A percentile compares a stretch with the other conserved stretches of the same genome.
phyloP scores from a whole-genome alignment of 2,888 invertebrate genomes.

The Euplagia quadripunctaria region DNA sequence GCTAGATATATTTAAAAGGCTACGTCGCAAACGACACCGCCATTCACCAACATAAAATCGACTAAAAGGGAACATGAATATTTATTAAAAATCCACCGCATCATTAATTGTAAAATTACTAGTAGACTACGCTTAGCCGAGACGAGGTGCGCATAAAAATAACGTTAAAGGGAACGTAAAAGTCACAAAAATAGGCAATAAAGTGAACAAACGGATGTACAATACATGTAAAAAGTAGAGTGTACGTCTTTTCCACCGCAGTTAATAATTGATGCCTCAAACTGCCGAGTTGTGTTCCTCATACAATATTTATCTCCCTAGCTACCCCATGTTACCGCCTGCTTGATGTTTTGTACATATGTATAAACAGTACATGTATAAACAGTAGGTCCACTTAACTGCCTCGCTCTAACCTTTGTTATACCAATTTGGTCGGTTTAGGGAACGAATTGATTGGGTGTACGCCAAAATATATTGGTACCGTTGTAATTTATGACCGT shows the following conservation, averaged over 20 bases:
- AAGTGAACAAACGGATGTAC: conserved; percentile 72
- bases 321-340: conserved; percentile 83
- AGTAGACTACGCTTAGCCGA: conserved; percentile 49
- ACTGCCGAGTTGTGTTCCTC: conserved; percentile 87
- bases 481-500: conserved; percentile 42
- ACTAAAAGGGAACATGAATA: conserved; percentile 26
- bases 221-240: conserved; percentile 82
- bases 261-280: conserved; percentile 85
- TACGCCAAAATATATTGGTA: conserved; percentile 53
- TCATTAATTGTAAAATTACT: conserved; percentile 52
- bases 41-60: conserved; percentile 18
- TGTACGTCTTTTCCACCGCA: conserved; percentile 77
- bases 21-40: background rate
- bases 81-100: conserved; percentile 27
- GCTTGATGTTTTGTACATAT: conserved; percentile 64
- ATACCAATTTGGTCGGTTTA: conserved; percentile 60
- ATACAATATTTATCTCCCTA: conserved; percentile 83
- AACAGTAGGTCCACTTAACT: conserved; percentile 59
- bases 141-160: conserved; percentile 68
- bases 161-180: conserved; percentile 73
- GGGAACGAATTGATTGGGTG: conserved; percentile 63
- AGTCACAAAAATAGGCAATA: conserved; percentile 82
- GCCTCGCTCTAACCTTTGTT: conserved; percentile 62
- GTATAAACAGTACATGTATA: conserved; percentile 50
- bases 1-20: background rate